phyloP scores from a whole-genome alignment of 2,888 invertebrate genomes.

The Andrena bucephala region DNA sequence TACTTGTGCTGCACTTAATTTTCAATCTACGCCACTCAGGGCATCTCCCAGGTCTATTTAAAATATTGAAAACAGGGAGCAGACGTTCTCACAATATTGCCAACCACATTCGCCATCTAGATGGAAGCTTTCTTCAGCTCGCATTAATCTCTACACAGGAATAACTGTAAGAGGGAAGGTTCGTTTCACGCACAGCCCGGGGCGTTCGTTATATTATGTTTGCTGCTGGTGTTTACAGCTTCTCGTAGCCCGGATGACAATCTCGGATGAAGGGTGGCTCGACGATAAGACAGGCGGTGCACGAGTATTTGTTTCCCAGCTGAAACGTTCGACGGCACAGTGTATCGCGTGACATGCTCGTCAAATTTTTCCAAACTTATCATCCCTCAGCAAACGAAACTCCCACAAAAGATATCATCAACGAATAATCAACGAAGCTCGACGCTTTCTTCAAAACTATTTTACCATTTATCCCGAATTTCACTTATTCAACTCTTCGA shows the following conservation, averaged over 20 bases:
- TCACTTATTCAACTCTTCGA: too few relatives aligned
- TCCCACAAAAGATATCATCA: neutral
- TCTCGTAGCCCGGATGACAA: constrained; percentile 67
- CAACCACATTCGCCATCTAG: neutral
- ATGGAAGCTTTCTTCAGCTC: constrained; percentile 24
- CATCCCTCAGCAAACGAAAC: neutral
- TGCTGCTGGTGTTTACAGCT: constrained; percentile 83
- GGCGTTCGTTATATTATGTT: constrained; percentile 85
- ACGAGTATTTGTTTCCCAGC: constrained; percentile 53
- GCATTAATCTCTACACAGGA: constrained; percentile 64
- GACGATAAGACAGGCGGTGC: constrained; percentile 63
- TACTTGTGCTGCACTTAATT: neutral
- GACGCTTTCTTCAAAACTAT: too few relatives aligned
- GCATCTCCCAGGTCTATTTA: neutral
- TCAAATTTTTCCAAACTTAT: constrained; percentile 9
- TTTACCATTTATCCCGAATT: too few relatives aligned
- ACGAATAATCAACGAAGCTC: neutral
- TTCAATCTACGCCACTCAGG: neutral
- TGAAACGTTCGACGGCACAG: constrained; percentile 20
- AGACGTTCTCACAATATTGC: too few relatives aligned
- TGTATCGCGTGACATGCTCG: constrained; percentile 15
- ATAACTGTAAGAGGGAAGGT: constrained; percentile 72
- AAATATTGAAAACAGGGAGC: neutral
- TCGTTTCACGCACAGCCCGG: constrained; percentile 75
- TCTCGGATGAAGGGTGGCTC: constrained; percentile 67